These are phyloP conservation scores for Origma solitaria DNA, from an alignment of 2,113 vertebrate species.

Conservation along the genomic window DNA sequence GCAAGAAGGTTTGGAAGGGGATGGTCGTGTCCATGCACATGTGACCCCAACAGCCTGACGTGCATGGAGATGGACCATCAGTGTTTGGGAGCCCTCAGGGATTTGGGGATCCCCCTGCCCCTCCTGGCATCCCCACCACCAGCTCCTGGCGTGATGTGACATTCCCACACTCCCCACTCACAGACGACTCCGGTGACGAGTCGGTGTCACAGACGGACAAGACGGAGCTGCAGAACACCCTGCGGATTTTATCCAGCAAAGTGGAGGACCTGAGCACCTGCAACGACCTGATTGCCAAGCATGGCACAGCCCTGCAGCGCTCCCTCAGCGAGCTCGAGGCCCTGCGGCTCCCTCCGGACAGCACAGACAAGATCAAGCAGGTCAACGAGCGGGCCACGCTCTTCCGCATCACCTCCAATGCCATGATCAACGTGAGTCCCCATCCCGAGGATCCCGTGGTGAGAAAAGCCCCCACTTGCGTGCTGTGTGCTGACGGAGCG, in stretches of 20 bases:
- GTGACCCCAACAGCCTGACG: no score
- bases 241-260: conserved; percentile 88
- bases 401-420: conserved; percentile 96
- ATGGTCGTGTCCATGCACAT: accelerated
- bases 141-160: accelerated
- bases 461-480: accelerated
- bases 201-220: conserved; percentile 80
- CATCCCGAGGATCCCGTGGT: accelerated
- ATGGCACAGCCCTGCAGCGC: conserved; percentile 92
- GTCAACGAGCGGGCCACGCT: conserved; percentile 93
- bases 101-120: neutral
- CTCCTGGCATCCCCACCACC: neutral
- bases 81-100: neutral
- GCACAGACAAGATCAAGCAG: conserved; percentile 90
- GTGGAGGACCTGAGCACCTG: conserved; percentile 95
- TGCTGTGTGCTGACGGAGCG: accelerated
- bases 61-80: neutral
- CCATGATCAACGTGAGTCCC: conserved; percentile 94
- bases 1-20: neutral
- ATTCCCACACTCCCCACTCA: accelerated
- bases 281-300: conserved; percentile 96
- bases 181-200: conserved; percentile 90
- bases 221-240: conserved; percentile 88
- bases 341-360: conserved; percentile 79
- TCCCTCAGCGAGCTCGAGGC: conserved; percentile 93